Conservation (phyloP, 1,140 invertebrate species). For the Mercenaria mercenaria region DNA sequence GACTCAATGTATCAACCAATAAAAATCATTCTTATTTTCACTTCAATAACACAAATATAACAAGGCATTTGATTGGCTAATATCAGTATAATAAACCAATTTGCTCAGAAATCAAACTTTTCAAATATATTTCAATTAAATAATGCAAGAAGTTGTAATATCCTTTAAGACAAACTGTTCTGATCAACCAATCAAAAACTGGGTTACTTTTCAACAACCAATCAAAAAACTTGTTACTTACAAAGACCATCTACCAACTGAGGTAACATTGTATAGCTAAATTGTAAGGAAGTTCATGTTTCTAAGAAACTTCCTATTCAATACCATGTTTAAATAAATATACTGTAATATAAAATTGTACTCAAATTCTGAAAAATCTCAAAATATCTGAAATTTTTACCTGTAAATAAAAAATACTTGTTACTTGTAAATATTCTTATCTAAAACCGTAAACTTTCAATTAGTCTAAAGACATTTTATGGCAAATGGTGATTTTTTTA, state of each 20-base stretch:
- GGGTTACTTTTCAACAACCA: not conserved
- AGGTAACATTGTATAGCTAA: slow-evolving; percentile 37
- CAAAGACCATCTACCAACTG: not conserved
- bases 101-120: too few species aligned
- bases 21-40: slow-evolving; percentile 2
- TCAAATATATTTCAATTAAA: too few species aligned
- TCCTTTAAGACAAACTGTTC: too few species aligned
- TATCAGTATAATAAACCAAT: not conserved
- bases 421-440: too few species aligned
- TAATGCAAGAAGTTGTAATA: too few species aligned
- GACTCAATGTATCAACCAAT: slow-evolving; percentile 28
- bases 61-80: slow-evolving; percentile 31
- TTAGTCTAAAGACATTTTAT: too few species aligned
- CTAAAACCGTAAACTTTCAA: too few species aligned
- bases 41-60: slow-evolving; percentile 19
- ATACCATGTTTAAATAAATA: not conserved
- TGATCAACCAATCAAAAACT: not conserved
- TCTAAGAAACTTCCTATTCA: not conserved
- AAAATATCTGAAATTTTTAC: too few species aligned
- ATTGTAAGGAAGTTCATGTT: not conserved
- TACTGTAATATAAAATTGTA: not conserved
- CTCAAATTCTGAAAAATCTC: too few species aligned
- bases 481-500: too few species aligned
- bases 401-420: too few species aligned
- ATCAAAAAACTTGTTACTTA: slow-evolving; percentile 17